These are phyloP conservation scores for Agonopterix heracliana DNA, from an alignment of 2,888 invertebrate genomes.

Conservation along the genomic window DNA sequence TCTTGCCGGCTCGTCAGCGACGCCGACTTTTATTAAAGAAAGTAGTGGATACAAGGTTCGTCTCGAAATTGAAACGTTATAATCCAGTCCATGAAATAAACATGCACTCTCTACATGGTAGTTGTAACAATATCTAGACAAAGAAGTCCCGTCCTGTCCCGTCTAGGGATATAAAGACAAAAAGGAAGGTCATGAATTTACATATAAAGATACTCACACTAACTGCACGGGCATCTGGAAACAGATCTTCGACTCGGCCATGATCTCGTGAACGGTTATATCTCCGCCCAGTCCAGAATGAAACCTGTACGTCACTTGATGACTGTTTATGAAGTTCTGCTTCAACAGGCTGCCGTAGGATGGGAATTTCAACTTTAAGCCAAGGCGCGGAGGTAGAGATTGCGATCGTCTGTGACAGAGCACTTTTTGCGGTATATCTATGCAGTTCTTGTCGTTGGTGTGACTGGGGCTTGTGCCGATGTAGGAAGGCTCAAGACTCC, in stretches of 20 bases:
- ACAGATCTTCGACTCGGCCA: conserved; percentile 92
- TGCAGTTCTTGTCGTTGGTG: conserved; percentile 59
- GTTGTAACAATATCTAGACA: too few relatives aligned
- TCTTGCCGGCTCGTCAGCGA: too few relatives aligned
- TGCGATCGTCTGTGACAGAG: conserved; percentile 82
- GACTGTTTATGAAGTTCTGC: conserved; percentile 84
- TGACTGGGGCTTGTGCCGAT: conserved; percentile 83
- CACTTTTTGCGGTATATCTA: conserved; percentile 56
- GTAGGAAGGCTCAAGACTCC: conserved; percentile 88
- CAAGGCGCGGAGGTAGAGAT: conserved; percentile 88
- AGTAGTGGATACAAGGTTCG: too few relatives aligned
- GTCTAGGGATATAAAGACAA: too few relatives aligned
- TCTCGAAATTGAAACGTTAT: too few relatives aligned
- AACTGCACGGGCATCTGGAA: conserved; percentile 91
- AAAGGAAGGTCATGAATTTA: too few relatives aligned
- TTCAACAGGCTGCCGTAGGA: conserved; percentile 83
- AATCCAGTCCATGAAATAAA: too few relatives aligned
- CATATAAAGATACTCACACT: conserved; percentile 78
- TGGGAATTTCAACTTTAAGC: conserved; percentile 87
- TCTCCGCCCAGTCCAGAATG: conserved; percentile 94
- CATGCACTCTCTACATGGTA: too few relatives aligned
- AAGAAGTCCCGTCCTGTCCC: too few relatives aligned
- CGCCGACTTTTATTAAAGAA: too few relatives aligned
- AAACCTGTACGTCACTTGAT: conserved; percentile 86
- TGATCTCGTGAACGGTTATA: conserved; percentile 93